Conservation (phyloP, 1,140 invertebrate species). For the Doryteuthis pealeii region DNA sequence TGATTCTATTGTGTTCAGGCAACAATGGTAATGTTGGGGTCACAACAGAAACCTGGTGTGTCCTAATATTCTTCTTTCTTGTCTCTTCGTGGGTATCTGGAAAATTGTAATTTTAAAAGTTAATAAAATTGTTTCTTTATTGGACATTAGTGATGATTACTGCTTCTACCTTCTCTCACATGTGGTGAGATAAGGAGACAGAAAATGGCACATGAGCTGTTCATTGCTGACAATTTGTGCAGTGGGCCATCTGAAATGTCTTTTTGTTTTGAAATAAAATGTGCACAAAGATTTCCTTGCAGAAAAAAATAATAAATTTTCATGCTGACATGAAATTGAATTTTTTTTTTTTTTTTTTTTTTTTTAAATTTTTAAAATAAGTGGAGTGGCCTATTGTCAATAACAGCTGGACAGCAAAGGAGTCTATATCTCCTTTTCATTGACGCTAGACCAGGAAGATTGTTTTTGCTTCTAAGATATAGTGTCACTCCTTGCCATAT, state of each 20-base stretch:
- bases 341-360: too few relatives aligned
- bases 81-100: background rate
- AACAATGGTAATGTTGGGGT: background rate
- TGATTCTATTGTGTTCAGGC: background rate
- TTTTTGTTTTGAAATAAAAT: background rate
- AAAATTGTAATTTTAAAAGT: too few relatives aligned
- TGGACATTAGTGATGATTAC: constrained; percentile 3
- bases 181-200: background rate
- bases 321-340: too few relatives aligned
- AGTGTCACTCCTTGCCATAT: too few relatives aligned
- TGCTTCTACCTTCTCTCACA: background rate
- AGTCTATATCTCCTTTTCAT: too few relatives aligned
- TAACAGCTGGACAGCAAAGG: too few relatives aligned
- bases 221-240: background rate
- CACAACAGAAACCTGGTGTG: background rate
- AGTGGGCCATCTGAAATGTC: constrained; percentile 8
- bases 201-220: background rate
- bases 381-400: too few relatives aligned
- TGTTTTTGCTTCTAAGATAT: too few relatives aligned
- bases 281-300: background rate
- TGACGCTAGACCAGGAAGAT: too few relatives aligned
- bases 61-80: background rate
- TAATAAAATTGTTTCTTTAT: too few relatives aligned
- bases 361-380: too few relatives aligned
- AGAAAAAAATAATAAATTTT: too few relatives aligned